Base-by-base conservation (phyloP, 2,888 invertebrate genomes). In the Caenorhabditis plicata region DNA sequence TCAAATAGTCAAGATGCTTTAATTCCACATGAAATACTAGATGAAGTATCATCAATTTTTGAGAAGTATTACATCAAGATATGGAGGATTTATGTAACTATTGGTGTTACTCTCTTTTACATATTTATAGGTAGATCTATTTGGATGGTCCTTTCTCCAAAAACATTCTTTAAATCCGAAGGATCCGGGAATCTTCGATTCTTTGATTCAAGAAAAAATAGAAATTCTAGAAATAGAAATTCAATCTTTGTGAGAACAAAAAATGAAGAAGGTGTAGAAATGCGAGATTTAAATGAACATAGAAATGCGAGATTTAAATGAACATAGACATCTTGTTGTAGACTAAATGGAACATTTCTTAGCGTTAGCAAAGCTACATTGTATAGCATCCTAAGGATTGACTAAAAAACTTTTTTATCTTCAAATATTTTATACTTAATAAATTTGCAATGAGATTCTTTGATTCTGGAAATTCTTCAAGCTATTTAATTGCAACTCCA, bases 21-120 rank as follows among this genome's bases (percentile, higher is more conserved):
- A 36, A 50, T 66, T 36, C 66, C 66, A 40, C 66, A 67, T 56
- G 66, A 66, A 51, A 67, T 66, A 48, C 46, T 64, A 41, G 52
- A 44, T 49, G 62, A 63, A 19, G 52, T 52, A 20, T 38, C 38
- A 19, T 20, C 27, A 23, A 36, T 57, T 35, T 60, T 48, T 46
- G 55, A 50, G 38, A 49, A 41, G 36, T 63, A 42, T 54, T 62
- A 29, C 22, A 40, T 63, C 8, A 64, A 43, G 26, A 35, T 64
- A 25, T 63, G 63, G 63, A 63, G 62, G 35, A 56, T 62, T 29
- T 64, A 64, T 64, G 62, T 62, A 40, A 62, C 62, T 46, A 52
- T 63, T 36, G 63, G 53, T 31, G 62, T 54, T 35, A 64, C 62
- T 48, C 32, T 63, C 47, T 46, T 63, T 33, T 63, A 53, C 23